Evolutionary conservation across 2,797 vertebrate genomes (phyloP).

Genomic region (Erpetoichthys calabaricus): DNA sequence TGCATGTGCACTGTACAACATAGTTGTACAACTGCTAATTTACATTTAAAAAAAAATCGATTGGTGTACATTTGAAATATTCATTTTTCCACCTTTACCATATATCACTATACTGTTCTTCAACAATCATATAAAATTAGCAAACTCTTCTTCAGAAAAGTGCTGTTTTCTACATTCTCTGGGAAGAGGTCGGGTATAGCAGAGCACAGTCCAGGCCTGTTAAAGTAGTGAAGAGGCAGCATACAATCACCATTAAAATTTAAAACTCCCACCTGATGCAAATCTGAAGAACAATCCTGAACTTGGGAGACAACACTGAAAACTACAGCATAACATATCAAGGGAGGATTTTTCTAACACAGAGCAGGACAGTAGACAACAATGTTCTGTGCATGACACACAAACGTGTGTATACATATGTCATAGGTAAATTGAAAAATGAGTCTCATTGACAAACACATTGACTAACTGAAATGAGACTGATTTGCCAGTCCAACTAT

Average conservation of each 20-base stretch:
- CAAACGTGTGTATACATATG: no score
- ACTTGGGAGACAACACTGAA: conserved; percentile 4
- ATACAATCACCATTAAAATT: conserved; percentile 27
- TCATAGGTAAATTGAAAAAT: no score
- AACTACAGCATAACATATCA: not conserved
- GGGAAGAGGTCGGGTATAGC: not conserved
- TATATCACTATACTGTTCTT: conserved; percentile 65
- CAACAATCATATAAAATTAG: conserved; percentile 67
- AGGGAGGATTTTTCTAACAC: not conserved
- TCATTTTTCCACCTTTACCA: conserved; percentile 59
- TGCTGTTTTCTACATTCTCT: conserved; percentile 43
- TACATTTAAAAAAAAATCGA: conserved; percentile 78
- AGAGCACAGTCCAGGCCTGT: conserved; percentile 43
- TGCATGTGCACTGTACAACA: conserved; percentile 88
- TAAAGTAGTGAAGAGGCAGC: conserved; percentile 54
- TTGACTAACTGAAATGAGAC: no score
- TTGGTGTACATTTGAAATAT: conserved; percentile 71
- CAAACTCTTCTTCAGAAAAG: conserved; percentile 73
- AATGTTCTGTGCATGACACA: no score
- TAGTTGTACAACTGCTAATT: conserved; percentile 92
- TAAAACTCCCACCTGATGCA: conserved; percentile 33
- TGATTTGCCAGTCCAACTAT: no score
- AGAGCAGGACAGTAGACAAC: not conserved
- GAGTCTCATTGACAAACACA: no score
- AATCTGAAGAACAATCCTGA: conserved; percentile 4